These are phyloP conservation scores for Berghia stephanieae DNA, from an alignment of 1,140 invertebrate species.

Conservation along the genomic window DNA sequence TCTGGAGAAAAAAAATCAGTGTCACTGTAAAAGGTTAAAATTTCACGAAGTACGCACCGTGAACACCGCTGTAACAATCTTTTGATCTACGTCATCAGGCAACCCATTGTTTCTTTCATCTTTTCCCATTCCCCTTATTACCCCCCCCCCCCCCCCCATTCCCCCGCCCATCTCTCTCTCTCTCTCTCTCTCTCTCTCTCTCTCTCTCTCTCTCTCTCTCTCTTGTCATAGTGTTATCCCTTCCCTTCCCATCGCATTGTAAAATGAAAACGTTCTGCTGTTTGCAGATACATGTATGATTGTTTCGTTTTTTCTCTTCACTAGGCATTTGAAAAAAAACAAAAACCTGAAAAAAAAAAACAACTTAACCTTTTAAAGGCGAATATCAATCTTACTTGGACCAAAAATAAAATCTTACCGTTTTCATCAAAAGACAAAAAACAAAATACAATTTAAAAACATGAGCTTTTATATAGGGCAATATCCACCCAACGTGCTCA, in stretches of 20 bases:
- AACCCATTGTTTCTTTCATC: neutral
- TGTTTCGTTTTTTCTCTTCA: neutral
- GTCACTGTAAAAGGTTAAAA: neutral
- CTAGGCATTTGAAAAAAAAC: neutral
- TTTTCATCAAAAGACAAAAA: too few relatives aligned
- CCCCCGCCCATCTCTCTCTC: neutral
- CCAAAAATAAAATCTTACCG: too few relatives aligned
- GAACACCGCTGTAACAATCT: neutral
- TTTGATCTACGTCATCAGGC: neutral
- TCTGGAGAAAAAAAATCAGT: neutral
- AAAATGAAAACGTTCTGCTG: neutral
- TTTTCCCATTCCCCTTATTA: neutral
- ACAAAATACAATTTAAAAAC: too few relatives aligned
- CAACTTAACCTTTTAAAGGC: neutral
- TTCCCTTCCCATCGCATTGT: neutral
- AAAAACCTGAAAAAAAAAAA: neutral
- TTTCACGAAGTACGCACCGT: neutral
- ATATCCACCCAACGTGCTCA: too few relatives aligned
- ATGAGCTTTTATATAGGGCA: too few relatives aligned
- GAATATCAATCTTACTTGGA: too few relatives aligned
- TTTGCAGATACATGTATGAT: neutral
- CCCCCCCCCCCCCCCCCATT: neutral
- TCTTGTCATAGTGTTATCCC: neutral
- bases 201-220: slow-evolving; percentile 16
- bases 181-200: slow-evolving; percentile 18